A percentile compares a stretch with the other conserved stretches of the same genome.
Conservation (phyloP, 2,888 invertebrate species). For the Salpingus planirostris region DNA sequence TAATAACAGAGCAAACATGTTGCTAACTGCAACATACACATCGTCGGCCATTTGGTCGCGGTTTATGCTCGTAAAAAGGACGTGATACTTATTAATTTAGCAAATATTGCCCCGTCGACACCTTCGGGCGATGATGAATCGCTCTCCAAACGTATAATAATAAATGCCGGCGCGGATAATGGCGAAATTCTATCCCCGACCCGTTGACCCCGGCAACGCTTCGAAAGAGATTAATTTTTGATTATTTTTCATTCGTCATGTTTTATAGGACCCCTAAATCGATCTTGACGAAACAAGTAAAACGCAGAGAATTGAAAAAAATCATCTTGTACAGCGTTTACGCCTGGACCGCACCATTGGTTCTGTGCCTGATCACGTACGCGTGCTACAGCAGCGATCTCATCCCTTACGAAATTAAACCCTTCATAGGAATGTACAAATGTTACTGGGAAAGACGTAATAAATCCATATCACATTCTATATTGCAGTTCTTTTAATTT, state of each 20-base stretch:
- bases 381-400: constrained; percentile 46
- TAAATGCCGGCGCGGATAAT: no score
- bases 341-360: constrained; percentile 58
- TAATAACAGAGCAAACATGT: no score
- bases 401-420: constrained; percentile 44
- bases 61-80: constrained; percentile 1
- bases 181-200: not conserved
- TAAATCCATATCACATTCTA: constrained; percentile 22
- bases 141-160: not conserved
- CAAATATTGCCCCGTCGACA: constrained; percentile 4
- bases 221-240: not conserved
- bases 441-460: constrained; percentile 61
- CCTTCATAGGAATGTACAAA: constrained; percentile 51
- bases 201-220: not conserved
- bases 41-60: constrained; percentile 3
- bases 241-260: no score
- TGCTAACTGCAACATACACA: no score
- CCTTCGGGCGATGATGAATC: not conserved
- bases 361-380: constrained; percentile 48
- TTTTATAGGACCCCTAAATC: constrained; percentile 22
- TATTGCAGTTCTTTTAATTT: no score
- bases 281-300: constrained; percentile 28
- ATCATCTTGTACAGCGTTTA: constrained; percentile 60
- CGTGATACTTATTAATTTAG: constrained; percentile 2
- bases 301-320: constrained; percentile 45